Evolutionary conservation across 2,888 invertebrate species (phyloP).

Genomic region (Pyrgus malvae): DNA sequence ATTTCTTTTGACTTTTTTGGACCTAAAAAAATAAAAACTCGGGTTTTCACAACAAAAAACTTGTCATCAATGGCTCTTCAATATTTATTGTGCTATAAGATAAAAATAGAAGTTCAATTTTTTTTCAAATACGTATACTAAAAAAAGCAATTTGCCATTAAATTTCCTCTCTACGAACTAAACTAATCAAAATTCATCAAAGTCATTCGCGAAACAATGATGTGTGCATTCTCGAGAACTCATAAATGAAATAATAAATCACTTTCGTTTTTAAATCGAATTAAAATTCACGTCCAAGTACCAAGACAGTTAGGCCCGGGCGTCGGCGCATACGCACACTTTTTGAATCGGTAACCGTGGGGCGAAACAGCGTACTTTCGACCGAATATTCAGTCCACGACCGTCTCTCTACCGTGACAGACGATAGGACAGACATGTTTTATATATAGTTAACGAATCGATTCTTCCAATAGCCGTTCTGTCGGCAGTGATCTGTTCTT

Average conservation of each 20-base stretch:
- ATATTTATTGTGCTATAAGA: too few relatives aligned
- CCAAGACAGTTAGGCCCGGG: constrained; percentile 70
- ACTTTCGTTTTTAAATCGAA: constrained; percentile 72
- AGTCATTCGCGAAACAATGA: background rate
- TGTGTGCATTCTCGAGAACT: constrained; percentile 2
- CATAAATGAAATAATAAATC: constrained; percentile 30
- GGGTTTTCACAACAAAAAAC: too few relatives aligned
- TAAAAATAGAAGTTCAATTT: too few relatives aligned
- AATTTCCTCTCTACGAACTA: too few relatives aligned
- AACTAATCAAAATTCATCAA: background rate
- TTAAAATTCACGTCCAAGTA: constrained; percentile 68
- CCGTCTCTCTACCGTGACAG: constrained; percentile 70
- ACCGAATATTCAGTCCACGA: constrained; percentile 67
- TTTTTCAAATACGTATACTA: too few relatives aligned
- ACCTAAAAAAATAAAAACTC: too few relatives aligned
- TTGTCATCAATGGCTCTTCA: too few relatives aligned
- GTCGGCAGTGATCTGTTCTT: constrained; percentile 36
- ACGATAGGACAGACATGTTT: constrained; percentile 64
- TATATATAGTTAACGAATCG: constrained; percentile 39
- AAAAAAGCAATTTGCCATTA: too few relatives aligned
- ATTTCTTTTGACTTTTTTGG: too few relatives aligned
- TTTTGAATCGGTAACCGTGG: constrained; percentile 60
- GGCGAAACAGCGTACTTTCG: constrained; percentile 58
- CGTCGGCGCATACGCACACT: constrained; percentile 64
- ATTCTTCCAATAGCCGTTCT: constrained; percentile 15